Conservation (phyloP, 2,113 vertebrate species). For the Felis chaus region DNA sequence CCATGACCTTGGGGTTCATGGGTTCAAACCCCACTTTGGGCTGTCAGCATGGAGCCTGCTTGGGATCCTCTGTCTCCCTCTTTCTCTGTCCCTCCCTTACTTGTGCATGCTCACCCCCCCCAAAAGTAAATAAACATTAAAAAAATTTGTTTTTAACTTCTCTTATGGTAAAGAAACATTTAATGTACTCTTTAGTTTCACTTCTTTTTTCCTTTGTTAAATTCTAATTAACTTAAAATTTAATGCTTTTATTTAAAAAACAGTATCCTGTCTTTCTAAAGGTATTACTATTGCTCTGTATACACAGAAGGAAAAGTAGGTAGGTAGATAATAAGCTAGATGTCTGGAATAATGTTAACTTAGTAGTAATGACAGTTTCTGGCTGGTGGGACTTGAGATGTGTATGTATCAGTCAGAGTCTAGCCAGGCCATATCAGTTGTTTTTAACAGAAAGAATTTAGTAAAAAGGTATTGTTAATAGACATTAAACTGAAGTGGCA, state of each 20-base stretch:
- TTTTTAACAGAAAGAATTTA: constrained; percentile 18
- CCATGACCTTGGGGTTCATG: no score
- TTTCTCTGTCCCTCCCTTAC: no score
- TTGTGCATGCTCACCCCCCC: no score
- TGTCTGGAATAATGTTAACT: background rate
- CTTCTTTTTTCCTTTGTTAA: background rate
- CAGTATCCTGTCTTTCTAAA: constrained; percentile 7
- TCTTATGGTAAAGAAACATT: background rate
- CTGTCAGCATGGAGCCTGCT: no score
- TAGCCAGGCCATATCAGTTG: background rate
- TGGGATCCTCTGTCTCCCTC: no score
- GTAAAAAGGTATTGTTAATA: constrained; percentile 11
- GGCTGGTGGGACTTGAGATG: background rate
- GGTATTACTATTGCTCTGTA: background rate
- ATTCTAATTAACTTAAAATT: background rate
- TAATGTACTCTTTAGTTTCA: background rate
- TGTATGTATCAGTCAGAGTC: background rate
- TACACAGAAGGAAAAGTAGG: background rate
- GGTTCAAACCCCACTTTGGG: no score
- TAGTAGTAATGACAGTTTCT: background rate
- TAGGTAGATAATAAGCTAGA: background rate
- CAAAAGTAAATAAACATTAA: no score
- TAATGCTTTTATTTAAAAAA: constrained; percentile 13
- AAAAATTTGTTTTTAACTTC: background rate
- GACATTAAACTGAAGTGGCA: background rate